Evolutionary conservation across 2,888 invertebrate genomes (phyloP).

Genomic region (Smittia sp.): DNA sequence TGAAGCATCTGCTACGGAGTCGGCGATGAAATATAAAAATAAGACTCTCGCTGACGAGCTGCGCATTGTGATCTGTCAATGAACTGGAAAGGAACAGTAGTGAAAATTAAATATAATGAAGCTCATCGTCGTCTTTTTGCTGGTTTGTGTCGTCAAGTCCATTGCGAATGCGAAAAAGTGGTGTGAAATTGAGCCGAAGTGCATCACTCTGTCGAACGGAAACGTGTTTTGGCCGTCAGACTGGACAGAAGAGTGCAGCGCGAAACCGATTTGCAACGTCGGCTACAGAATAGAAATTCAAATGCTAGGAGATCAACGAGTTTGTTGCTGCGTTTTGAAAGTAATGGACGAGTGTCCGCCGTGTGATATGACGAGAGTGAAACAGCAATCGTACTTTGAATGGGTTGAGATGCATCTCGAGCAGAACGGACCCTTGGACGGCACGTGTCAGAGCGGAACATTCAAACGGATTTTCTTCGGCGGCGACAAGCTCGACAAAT

Average conservation of each 20-base stretch:
- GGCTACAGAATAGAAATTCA: background rate
- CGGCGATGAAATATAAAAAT: background rate
- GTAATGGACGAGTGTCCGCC: background rate
- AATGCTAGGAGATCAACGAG: background rate
- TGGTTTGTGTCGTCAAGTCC: background rate
- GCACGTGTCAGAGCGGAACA: constrained; percentile 52
- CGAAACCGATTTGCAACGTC: background rate
- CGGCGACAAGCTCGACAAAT: background rate
- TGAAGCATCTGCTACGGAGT: background rate
- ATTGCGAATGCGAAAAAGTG: too few relatives aligned
- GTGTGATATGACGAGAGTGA: background rate
- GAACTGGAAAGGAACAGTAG: background rate
- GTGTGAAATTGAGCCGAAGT: background rate
- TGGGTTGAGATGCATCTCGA: constrained; percentile 1
- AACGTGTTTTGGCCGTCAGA: constrained; percentile 10
- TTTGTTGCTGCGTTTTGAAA: background rate
- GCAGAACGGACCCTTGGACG: constrained; percentile 47
- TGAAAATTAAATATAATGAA: background rate
- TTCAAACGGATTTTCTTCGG: constrained; percentile 53
- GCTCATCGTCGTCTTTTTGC: background rate
- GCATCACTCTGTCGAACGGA: background rate
- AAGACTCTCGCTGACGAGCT: background rate
- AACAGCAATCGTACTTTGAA: background rate
- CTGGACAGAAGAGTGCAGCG: background rate
- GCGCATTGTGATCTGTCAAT: background rate